A percentile compares a stretch with the other conserved stretches of the same genome.
Conservation (phyloP, 2,888 invertebrate species). For the Meganola albula region DNA sequence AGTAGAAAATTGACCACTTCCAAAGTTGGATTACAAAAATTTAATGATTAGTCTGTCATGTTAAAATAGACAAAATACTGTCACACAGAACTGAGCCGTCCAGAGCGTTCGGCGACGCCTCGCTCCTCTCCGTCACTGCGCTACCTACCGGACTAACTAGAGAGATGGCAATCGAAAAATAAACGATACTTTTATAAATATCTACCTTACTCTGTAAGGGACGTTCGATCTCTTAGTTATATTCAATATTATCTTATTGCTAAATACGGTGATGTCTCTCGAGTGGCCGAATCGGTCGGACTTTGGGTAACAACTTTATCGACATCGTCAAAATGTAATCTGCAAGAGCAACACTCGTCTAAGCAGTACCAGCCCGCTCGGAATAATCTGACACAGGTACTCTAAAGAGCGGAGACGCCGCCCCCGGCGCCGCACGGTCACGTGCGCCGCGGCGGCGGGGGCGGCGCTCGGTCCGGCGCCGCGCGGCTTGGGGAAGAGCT, state of each 20-base stretch:
- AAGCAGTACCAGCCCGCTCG: conserved; percentile 73
- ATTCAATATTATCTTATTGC: conserved; percentile 74
- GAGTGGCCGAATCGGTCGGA: conserved; percentile 64
- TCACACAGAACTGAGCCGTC: conserved; percentile 43
- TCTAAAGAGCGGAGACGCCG: conserved; percentile 19
- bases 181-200: conserved; percentile 66
- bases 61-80: conserved; percentile 66
- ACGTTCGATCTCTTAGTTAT: conserved; percentile 77
- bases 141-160: conserved; percentile 44
- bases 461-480: conserved; percentile 11
- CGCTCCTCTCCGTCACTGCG: conserved; percentile 26
- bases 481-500: conserved; percentile 24
- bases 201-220: conserved; percentile 78
- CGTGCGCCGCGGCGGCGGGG: conserved; percentile 6
- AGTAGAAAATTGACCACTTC: conserved; percentile 76
- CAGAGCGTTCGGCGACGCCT: conserved; percentile 23
- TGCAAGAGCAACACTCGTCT: conserved; percentile 60
- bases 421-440: neutral
- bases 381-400: conserved; percentile 34
- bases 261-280: conserved; percentile 64
- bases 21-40: conserved; percentile 71
- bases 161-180: conserved; percentile 69
- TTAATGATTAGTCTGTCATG: conserved; percentile 63
- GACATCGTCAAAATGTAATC: conserved; percentile 51
- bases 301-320: conserved; percentile 44